Base-by-base conservation (phyloP, 2,797 vertebrate genomes). In the Tiaroga cobitis region DNA sequence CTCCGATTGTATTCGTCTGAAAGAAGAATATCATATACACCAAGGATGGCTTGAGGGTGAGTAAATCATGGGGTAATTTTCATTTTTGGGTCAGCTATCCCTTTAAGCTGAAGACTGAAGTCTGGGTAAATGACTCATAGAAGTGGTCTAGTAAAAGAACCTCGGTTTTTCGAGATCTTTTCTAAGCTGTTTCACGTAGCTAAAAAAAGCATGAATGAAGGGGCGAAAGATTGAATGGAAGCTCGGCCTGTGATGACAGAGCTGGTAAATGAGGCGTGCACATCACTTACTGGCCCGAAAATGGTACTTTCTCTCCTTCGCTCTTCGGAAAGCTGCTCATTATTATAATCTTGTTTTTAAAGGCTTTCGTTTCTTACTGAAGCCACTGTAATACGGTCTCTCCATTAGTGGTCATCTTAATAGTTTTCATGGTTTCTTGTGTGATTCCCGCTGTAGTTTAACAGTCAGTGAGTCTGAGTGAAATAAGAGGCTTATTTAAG, bases 401-500 rank as follows among this genome's bases (percentile, higher is more conserved):
- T 26, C 29, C 74, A 75, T 79, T 84, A 87, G 80, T 79, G 81
- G 84, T 84, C 76, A 61, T 61, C 83, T 68, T 80, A 68, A 85
- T 26, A 75, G 77, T 82, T 87, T 87, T 80, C 82, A 76, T 72
- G 49, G 79, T 65, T 70, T 83, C 43, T 70, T 59, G 61, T 46
- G 37, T n/a, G 43, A 65, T 61, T 81, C 39, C 69, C 2, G 18
- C 68, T 76, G 29, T 29, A 69, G 54, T 74, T 87, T 68, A 59
- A 87, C 37, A 65, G 43, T 73, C 56, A 43, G 72, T 56, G 49
- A 81, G 77, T 37, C 77, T 51, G 19, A 68, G 56, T 81, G 72
- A 74, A 81, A 87, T 39, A 49, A 18, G 61, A 76, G 59, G 80
- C n/a, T 85, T 87, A 46, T 87, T 87, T 82, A 84, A 84, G 41